Conservation (phyloP, 2,888 invertebrate genomes). For the Bedellia somnulentella region DNA sequence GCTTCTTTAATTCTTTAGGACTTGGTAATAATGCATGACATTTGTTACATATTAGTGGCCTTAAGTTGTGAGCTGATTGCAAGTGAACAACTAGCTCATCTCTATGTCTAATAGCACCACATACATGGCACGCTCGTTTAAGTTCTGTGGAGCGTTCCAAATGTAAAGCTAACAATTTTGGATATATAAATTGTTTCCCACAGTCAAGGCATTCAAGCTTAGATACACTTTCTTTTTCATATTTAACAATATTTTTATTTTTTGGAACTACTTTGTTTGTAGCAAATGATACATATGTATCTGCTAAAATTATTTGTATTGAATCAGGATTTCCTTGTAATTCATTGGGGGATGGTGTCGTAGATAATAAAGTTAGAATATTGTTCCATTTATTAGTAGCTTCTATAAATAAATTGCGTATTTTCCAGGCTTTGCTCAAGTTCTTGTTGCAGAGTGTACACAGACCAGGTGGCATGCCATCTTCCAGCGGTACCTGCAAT, state of each 20-base stretch:
- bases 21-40: conserved; percentile 28
- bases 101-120: conserved; percentile 28
- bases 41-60: conserved; percentile 26
- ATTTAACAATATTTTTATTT: neutral
- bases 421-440: conserved; percentile 31
- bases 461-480: conserved; percentile 31
- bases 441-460: conserved; percentile 30
- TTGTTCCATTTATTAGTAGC: conserved; percentile 24
- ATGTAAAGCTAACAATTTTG: conserved; percentile 27
- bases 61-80: conserved; percentile 16
- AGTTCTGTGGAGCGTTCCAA: conserved; percentile 31
- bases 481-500: conserved; percentile 39
- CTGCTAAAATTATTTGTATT: conserved; percentile 5
- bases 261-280: neutral
- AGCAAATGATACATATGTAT: neutral
- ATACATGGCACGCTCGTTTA: conserved; percentile 32
- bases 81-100: conserved; percentile 28
- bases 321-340: conserved; percentile 8
- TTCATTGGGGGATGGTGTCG: conserved; percentile 14
- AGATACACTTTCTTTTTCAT: too few species aligned
- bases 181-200: conserved; percentile 24
- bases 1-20: conserved; percentile 16
- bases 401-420: conserved; percentile 25
- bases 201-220: conserved; percentile 25
- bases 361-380: conserved; percentile 20